These are phyloP conservation scores for Griposia aprilina DNA, from an alignment of 2,888 invertebrate species.

Conservation along the genomic window DNA sequence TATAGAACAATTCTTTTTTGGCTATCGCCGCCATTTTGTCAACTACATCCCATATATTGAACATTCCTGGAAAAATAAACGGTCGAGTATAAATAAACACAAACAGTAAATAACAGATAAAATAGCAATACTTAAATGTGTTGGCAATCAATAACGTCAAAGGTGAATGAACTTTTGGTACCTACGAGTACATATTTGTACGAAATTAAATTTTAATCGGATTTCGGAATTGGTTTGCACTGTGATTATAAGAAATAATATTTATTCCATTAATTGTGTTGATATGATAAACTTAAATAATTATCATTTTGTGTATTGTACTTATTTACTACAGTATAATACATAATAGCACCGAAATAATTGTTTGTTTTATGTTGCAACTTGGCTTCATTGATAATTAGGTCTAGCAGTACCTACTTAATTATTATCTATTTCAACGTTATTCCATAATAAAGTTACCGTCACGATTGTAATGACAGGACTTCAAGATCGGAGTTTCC, in stretches of 20 bases:
- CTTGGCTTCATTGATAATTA: not conserved
- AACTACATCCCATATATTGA: slow-evolving; percentile 91
- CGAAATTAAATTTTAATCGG: slow-evolving; percentile 34
- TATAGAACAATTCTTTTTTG: slow-evolving; percentile 91
- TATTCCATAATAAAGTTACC: not conserved
- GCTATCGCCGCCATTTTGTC: slow-evolving; percentile 91
- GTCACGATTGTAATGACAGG: not conserved
- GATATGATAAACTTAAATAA: not conserved
- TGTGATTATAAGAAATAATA: slow-evolving; percentile 14
- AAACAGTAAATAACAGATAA: slow-evolving; percentile 22
- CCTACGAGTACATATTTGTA: slow-evolving; percentile 10
- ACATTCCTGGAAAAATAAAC: slow-evolving; percentile 87
- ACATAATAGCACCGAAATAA: not conserved
- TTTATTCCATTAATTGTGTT: slow-evolving; percentile 16
- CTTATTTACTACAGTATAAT: not conserved
- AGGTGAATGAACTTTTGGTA: slow-evolving; percentile 41
- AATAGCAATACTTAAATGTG: slow-evolving; percentile 34
- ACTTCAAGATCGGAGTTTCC: not conserved
- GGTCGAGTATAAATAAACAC: slow-evolving; percentile 8
- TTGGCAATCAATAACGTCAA: slow-evolving; percentile 37
- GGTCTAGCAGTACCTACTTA: not conserved
- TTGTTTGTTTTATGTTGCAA: not conserved
- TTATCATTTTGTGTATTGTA: slow-evolving; percentile 1
- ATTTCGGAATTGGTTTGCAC: slow-evolving; percentile 30
- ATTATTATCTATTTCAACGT: not conserved